phyloP scores from a whole-genome alignment of 2,113 vertebrate genomes.

The Otolemur garnettii region DNA sequence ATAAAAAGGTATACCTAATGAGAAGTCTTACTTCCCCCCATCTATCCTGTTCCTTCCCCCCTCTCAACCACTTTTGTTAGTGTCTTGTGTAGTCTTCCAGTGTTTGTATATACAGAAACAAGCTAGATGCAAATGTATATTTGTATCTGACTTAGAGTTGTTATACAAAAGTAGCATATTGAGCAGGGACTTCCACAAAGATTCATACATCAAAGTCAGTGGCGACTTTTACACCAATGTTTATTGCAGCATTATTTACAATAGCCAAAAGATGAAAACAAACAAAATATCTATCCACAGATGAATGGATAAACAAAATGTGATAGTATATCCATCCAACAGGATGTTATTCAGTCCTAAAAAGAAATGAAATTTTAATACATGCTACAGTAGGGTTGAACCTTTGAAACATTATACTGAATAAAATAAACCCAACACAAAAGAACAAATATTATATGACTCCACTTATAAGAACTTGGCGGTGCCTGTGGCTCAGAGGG shows the following conservation, averaged over 20 bases:
- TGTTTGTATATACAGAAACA: background rate
- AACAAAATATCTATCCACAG: background rate
- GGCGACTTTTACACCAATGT: background rate
- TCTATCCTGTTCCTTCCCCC: background rate
- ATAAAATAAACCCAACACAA: slow-evolving; percentile 6
- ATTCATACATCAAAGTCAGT: background rate
- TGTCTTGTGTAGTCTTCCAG: background rate
- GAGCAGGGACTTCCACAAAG: background rate
- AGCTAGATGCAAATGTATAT: background rate
- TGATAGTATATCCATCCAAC: background rate
- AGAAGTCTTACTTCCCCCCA: background rate
- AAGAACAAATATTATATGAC: background rate
- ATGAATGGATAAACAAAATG: slow-evolving; percentile 14
- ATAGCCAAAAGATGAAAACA: slow-evolving; percentile 27
- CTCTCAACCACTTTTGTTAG: background rate
- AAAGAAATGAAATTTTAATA: slow-evolving; percentile 18
- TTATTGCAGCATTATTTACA: background rate
- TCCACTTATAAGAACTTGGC: background rate
- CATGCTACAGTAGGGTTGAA: background rate
- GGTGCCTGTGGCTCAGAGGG: no score
- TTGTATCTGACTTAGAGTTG: background rate
- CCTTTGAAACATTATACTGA: slow-evolving; percentile 13
- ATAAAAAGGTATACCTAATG: background rate
- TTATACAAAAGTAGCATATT: background rate
- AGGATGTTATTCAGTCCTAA: background rate